phyloP scores from a whole-genome alignment of 1,140 invertebrate species.

The Diorhabda carinulata region DNA sequence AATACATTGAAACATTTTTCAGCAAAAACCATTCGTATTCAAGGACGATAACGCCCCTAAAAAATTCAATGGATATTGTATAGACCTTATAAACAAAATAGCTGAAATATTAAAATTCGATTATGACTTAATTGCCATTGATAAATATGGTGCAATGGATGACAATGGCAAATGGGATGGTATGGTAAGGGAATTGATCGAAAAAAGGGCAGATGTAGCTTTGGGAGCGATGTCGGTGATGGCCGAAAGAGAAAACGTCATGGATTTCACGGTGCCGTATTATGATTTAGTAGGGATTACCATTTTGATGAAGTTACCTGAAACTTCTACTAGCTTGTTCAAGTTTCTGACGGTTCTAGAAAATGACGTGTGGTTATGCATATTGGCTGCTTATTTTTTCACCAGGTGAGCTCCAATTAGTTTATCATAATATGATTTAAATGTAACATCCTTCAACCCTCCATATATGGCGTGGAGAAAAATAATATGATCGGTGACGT shows the following conservation, averaged over 20 bases:
- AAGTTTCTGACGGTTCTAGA: conserved; percentile 97
- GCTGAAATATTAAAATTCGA: conserved; percentile 80
- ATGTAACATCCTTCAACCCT: too few species aligned
- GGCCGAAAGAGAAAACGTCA: conserved; percentile 90
- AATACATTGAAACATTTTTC: conserved; percentile 14
- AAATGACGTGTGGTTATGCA: conserved; percentile 93
- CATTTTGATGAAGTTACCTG: conserved; percentile 82
- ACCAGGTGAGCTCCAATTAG: conserved; percentile 60
- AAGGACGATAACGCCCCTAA: conserved; percentile 60
- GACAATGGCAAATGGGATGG: conserved; percentile 88
- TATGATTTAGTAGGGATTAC: conserved; percentile 93
- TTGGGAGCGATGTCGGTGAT: conserved; percentile 85
- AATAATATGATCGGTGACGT: too few species aligned
- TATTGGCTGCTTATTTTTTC: conserved; percentile 91
- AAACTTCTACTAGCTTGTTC: conserved; percentile 81
- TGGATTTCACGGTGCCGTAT: conserved; percentile 93
- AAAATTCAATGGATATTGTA: conserved; percentile 85
- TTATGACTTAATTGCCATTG: conserved; percentile 80
- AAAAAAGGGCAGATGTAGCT: conserved; percentile 87
- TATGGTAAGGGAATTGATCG: conserved; percentile 84
- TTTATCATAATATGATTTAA: background rate
- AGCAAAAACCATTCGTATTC: conserved; percentile 89
- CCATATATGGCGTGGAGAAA: too few species aligned
- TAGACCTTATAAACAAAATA: conserved; percentile 86
- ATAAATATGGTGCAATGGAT: conserved; percentile 80